A percentile compares a stretch with the other conserved stretches of the same genome.
Evolutionary conservation across 37 sponge, comb jelly and placozoan genomes (phyloP).

Genomic region (Spongilla lacustris): DNA sequence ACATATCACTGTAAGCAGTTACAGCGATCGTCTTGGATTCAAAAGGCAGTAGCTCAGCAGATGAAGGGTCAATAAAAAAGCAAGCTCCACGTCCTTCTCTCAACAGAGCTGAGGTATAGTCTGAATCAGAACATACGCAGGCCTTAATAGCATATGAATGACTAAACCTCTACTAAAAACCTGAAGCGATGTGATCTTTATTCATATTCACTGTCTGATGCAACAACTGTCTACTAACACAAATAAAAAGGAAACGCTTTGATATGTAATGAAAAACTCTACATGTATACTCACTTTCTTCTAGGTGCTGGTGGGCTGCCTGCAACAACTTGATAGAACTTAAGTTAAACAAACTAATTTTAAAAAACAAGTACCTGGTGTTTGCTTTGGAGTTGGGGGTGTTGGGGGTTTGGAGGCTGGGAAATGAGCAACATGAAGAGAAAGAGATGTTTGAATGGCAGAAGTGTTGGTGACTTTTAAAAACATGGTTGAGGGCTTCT

Average conservation of each 20-base stretch:
- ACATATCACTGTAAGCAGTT: conserved; percentile 82
- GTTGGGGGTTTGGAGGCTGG: conserved; percentile 44
- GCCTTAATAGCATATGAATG: not conserved
- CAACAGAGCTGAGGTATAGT: conserved; percentile 27
- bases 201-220: not conserved
- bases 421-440: conserved; percentile 37
- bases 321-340: not conserved
- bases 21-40: conserved; percentile 49
- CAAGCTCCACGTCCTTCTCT: conserved; percentile 73
- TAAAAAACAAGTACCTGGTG: not conserved
- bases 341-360: not conserved
- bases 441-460: conserved; percentile 51
- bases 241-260: not conserved
- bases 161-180: not conserved
- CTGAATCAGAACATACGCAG: not conserved
- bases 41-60: conserved; percentile 48
- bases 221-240: not conserved
- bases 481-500: not conserved
- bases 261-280: not conserved
- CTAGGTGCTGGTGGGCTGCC: not conserved
- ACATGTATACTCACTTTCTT: not conserved
- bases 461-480: conserved; percentile 61
- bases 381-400: conserved; percentile 13
- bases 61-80: conserved; percentile 64
- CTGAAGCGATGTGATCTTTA: not conserved